A percentile compares a stretch with the other conserved stretches of the same genome.
These are phyloP conservation scores for Ophonus ardosiacus DNA, from an alignment of 2,888 invertebrate species.

Conservation along the genomic window DNA sequence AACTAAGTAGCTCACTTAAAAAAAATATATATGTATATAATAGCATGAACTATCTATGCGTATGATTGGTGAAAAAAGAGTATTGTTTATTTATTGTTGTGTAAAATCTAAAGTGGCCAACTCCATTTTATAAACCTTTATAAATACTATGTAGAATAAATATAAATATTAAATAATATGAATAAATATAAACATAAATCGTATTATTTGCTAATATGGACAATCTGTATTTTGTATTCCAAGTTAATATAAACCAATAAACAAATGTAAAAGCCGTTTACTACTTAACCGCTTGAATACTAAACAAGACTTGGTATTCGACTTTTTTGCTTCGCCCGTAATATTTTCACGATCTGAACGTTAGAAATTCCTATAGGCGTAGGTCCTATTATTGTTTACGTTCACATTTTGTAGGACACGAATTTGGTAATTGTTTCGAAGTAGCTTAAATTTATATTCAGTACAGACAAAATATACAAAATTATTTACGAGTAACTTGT, in stretches of 20 bases:
- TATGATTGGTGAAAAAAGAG: too few species aligned
- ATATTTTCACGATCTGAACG: background rate
- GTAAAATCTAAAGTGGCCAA: too few species aligned
- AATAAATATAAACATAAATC: background rate
- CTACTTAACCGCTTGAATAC: background rate
- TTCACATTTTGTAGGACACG: background rate
- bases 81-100: too few species aligned
- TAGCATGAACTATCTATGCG: too few species aligned
- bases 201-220: background rate
- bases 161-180: too few species aligned
- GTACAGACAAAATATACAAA: background rate
- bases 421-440: background rate
- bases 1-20: too few species aligned
- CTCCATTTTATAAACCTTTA: too few species aligned
- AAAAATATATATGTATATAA: too few species aligned
- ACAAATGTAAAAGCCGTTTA: background rate
- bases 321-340: background rate
- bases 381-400: background rate
- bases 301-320: background rate
- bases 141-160: too few species aligned
- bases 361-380: background rate
- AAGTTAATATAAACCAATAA: background rate
- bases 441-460: background rate
- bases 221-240: background rate
- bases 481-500: too few species aligned